Conservation (phyloP, 2,888 invertebrate genomes). For the Atethmia centrago region DNA sequence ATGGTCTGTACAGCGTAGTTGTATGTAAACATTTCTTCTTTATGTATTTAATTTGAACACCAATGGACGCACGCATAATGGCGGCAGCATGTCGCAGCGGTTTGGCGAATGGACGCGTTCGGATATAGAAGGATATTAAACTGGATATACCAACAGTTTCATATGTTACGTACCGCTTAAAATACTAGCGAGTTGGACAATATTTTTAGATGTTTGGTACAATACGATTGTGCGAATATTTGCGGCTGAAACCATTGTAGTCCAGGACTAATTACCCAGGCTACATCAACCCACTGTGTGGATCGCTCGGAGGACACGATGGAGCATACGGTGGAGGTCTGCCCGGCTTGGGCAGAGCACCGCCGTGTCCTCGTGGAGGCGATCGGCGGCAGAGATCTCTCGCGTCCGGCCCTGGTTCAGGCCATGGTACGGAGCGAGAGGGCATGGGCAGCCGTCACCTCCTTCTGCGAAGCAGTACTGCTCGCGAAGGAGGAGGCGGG, state of each 20-base stretch:
- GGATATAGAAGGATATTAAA: constrained; percentile 67
- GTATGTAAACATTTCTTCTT: constrained; percentile 84
- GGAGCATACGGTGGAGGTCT: too few relatives aligned
- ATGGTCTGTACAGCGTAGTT: constrained; percentile 69
- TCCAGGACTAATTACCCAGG: background rate
- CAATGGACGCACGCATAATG: constrained; percentile 85
- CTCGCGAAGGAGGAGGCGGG: too few relatives aligned
- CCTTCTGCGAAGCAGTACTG: too few relatives aligned
- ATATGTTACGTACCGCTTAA: constrained; percentile 48
- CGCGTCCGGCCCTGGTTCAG: too few relatives aligned
- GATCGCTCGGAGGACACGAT: too few relatives aligned
- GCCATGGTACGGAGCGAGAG: too few relatives aligned
- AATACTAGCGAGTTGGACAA: constrained; percentile 15
- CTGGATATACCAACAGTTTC: constrained; percentile 63
- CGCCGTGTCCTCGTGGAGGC: too few relatives aligned
- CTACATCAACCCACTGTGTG: background rate
- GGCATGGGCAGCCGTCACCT: too few relatives aligned
- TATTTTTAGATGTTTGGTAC: constrained; percentile 30
- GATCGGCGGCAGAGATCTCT: too few relatives aligned
- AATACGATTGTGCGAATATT: constrained; percentile 25
- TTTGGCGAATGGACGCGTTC: constrained; percentile 83
- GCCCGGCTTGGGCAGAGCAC: too few relatives aligned
- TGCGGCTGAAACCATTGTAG: background rate
- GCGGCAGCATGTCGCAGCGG: constrained; percentile 87
- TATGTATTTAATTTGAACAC: constrained; percentile 89